phyloP scores from a whole-genome alignment of 2,888 invertebrate species.

The Netelia fuscicornis region DNA sequence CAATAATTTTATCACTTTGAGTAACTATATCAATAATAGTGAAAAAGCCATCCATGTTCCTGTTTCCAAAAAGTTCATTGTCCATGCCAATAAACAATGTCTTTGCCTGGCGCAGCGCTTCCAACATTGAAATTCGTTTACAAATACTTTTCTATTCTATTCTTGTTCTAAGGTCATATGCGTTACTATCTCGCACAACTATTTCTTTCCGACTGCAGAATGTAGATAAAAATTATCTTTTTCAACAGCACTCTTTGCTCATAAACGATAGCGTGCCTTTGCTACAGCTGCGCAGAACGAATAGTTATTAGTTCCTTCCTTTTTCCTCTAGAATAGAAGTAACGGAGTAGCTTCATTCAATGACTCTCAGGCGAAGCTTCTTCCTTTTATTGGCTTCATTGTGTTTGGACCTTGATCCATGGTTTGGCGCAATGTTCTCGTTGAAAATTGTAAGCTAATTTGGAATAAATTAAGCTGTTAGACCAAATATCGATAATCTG shows the following conservation, averaged over 20 bases:
- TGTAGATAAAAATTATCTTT: conserved; percentile 33
- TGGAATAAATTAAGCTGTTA: too few species aligned
- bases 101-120: background rate
- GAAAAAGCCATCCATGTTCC: background rate
- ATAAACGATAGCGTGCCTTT: conserved; percentile 29
- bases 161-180: background rate
- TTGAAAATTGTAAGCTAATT: conserved; percentile 21
- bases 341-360: too few species aligned
- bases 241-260: conserved; percentile 8
- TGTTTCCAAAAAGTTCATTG: background rate
- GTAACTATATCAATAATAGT: background rate
- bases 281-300: conserved; percentile 8
- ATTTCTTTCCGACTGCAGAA: conserved; percentile 7
- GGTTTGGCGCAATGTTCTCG: background rate
- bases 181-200: background rate
- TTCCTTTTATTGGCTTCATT: background rate
- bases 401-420: background rate
- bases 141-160: background rate
- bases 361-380: background rate
- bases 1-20: background rate
- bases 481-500: background rate
- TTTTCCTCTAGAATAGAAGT: too few species aligned
- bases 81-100: background rate
- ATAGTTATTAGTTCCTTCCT: background rate
- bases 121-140: background rate